These are phyloP conservation scores for Dyspetes luteomarginatus DNA, from an alignment of 2,888 invertebrate species.

Conservation along the genomic window DNA sequence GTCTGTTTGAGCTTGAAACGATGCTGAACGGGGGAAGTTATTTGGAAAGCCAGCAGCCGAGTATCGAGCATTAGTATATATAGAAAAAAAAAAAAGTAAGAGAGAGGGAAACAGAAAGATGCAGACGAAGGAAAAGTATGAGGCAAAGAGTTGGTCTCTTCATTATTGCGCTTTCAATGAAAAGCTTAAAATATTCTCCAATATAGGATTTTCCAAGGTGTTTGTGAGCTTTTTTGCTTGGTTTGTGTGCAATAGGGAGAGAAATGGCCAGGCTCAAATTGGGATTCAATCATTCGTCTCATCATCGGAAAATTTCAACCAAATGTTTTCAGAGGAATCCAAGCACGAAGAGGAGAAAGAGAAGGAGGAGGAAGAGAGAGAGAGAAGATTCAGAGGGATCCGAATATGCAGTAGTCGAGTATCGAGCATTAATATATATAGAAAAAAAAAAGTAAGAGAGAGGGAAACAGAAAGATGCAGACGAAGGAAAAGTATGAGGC, in stretches of 20 bases:
- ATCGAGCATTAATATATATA: constrained; percentile 24
- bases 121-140: constrained; percentile 52
- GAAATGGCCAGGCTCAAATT: constrained; percentile 1
- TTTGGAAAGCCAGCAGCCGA: constrained; percentile 61
- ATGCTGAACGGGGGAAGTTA: constrained; percentile 59
- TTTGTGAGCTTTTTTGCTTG: neutral
- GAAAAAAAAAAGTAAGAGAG: constrained; percentile 56
- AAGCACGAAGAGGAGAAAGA: neutral
- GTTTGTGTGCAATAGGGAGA: neutral
- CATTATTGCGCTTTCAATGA: constrained; percentile 77
- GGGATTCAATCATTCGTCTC: constrained; percentile 69
- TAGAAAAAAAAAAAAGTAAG: constrained; percentile 56
- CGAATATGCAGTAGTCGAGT: too few relatives aligned
- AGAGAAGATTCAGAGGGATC: neutral
- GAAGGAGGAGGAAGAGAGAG: neutral
- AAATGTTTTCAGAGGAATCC: constrained; percentile 65
- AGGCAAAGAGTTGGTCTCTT: constrained; percentile 68
- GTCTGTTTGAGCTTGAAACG: constrained; percentile 60
- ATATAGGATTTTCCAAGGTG: constrained; percentile 44
- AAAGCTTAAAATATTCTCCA: constrained; percentile 75
- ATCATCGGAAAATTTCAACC: constrained; percentile 68
- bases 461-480: constrained; percentile 63
- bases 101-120: constrained; percentile 63
- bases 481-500: constrained; percentile 54
- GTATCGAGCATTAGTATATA: constrained; percentile 26